Conservation (phyloP, 2,888 invertebrate species). For the Rosalia funebris region DNA sequence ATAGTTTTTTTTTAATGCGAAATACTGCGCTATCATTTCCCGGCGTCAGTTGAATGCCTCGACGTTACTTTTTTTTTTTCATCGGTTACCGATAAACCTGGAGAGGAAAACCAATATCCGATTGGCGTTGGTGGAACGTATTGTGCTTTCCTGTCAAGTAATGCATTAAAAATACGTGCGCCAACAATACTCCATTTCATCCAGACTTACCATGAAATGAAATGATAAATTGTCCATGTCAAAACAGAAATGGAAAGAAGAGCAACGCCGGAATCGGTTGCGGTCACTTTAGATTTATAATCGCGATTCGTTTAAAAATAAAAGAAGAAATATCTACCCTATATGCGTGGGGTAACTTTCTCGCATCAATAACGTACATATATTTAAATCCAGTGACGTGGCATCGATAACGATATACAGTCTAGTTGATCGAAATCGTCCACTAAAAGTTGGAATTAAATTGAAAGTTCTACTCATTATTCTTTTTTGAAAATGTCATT, state of each 20-base stretch:
- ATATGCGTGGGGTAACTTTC: no score
- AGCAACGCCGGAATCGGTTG: not conserved
- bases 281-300: no score
- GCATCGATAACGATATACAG: no score
- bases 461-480: no score
- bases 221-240: not conserved
- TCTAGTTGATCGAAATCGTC: no score
- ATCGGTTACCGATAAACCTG: not conserved
- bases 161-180: not conserved
- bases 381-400: no score
- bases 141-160: constrained; percentile 8
- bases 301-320: no score
- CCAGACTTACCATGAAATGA: not conserved
- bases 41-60: constrained; percentile 31
- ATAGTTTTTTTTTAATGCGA: constrained; percentile 17
- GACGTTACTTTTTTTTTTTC: constrained; percentile 25
- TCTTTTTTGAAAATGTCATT: no score
- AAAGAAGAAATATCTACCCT: no score
- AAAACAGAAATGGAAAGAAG: not conserved
- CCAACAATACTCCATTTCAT: not conserved
- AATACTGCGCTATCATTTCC: constrained; percentile 30
- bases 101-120: constrained; percentile 13
- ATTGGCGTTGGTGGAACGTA: constrained; percentile 12
- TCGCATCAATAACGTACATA: no score
- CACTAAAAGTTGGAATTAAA: no score